These are phyloP conservation scores for Vanessa atalanta DNA, from an alignment of 1,140 invertebrate species.

Conservation along the genomic window DNA sequence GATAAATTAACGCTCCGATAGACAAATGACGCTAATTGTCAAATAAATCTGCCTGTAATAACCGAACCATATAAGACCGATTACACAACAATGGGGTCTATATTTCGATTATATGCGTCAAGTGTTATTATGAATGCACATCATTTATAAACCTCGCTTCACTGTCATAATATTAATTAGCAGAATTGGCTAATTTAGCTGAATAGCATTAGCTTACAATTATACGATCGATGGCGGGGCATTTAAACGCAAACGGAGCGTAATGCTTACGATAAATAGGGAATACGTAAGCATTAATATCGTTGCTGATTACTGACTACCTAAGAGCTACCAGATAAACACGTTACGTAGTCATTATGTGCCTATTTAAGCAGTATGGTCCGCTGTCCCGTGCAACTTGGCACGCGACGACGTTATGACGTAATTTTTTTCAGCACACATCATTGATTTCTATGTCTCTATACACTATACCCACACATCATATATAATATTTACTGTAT, in stretches of 20 bases:
- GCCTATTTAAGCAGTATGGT: too few relatives aligned
- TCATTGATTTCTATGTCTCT: too few relatives aligned
- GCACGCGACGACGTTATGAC: too few relatives aligned
- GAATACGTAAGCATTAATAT: too few relatives aligned
- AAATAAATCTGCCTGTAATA: neutral
- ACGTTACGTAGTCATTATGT: too few relatives aligned
- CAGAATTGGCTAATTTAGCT: conserved; percentile 40
- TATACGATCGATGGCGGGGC: conserved; percentile 16
- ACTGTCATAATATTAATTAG: conserved; percentile 43
- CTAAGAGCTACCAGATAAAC: too few relatives aligned
- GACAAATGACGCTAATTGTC: neutral
- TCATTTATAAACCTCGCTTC: conserved; percentile 30
- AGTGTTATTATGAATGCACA: conserved; percentile 35
- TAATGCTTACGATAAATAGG: neutral
- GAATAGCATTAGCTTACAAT: conserved; percentile 37
- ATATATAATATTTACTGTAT: too few relatives aligned
- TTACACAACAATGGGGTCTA: conserved; percentile 44
- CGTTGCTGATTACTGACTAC: too few relatives aligned
- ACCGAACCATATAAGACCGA: conserved; percentile 16
- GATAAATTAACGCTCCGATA: neutral
- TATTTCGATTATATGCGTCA: conserved; percentile 21
- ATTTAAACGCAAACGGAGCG: conserved; percentile 18
- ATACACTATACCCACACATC: too few relatives aligned
- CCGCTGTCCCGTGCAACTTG: too few relatives aligned
- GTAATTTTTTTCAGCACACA: too few relatives aligned